A percentile compares a stretch with the other conserved stretches of the same genome.
Conservation (phyloP, 2,113 vertebrate genomes). For the Ginglymostoma cirratum region DNA sequence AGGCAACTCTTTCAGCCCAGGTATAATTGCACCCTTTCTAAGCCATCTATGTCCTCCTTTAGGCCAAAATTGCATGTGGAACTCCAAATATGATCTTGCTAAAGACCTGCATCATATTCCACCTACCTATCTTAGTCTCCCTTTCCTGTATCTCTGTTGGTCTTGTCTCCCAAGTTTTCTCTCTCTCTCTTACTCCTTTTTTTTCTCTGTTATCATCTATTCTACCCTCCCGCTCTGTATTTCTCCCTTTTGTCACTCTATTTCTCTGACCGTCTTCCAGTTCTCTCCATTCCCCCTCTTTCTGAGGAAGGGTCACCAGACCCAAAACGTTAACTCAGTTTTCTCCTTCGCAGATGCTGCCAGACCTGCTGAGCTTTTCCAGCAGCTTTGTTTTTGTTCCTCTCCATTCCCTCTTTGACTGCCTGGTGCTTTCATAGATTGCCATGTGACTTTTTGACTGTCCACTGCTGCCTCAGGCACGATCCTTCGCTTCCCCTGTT, state of each 20-base stretch:
- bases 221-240: not conserved
- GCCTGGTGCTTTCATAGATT: not conserved
- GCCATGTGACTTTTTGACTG: not conserved
- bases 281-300: not conserved
- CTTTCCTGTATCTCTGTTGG: not conserved
- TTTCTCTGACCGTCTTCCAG: not conserved
- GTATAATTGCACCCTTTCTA: not conserved
- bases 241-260: not conserved
- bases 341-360: no score
- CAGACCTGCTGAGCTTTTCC: no score
- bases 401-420: not conserved
- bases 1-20: not conserved
- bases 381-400: not conserved
- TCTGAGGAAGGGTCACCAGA: no score
- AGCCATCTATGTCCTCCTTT: not conserved
- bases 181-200: not conserved
- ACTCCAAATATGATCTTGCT: not conserved
- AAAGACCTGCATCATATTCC: not conserved
- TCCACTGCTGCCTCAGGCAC: not conserved
- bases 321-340: no score
- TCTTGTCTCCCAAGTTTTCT: not conserved
- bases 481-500: not conserved
- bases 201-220: not conserved
- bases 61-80: not conserved
- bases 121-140: not conserved